Percentiles rank a stretch among this genome's conserved stretches.
phyloP scores from a whole-genome alignment of 1,140 invertebrate genomes.

The Galleria mellonella region DNA sequence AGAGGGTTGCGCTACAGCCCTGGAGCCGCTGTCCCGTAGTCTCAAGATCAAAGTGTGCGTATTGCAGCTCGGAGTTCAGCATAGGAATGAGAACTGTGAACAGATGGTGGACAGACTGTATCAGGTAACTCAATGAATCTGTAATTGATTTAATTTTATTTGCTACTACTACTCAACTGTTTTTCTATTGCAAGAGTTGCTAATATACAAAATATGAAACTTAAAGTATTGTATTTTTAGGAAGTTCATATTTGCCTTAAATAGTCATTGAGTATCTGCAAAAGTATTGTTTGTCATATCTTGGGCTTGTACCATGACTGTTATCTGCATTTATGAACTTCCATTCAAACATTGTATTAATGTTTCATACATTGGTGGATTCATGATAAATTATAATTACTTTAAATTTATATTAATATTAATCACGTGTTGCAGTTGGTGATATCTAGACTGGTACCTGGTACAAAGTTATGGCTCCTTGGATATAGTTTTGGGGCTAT shows the following conservation, averaged over 20 bases:
- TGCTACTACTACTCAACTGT: neutral
- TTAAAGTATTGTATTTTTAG: too few relatives aligned
- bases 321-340: too few relatives aligned
- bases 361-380: too few relatives aligned
- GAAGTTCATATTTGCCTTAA: too few relatives aligned
- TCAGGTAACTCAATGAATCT: constrained; percentile 36
- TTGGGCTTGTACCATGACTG: too few relatives aligned
- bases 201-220: too few relatives aligned
- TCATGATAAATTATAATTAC: too few relatives aligned
- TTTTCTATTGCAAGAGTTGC: too few relatives aligned
- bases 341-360: too few relatives aligned
- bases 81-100: constrained; percentile 41
- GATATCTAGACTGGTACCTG: constrained; percentile 71
- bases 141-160: neutral
- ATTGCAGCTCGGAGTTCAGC: constrained; percentile 77
- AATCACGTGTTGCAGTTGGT: constrained; percentile 48
- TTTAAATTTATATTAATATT: too few relatives aligned
- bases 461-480: constrained; percentile 76
- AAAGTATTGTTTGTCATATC: too few relatives aligned
- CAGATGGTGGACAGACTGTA: constrained; percentile 51
- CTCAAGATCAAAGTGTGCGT: constrained; percentile 79
- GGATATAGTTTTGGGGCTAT: constrained; percentile 81
- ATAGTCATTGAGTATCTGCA: too few relatives aligned
- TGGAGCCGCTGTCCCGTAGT: constrained; percentile 76
- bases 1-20: constrained; percentile 80